These are phyloP conservation scores for Enoplosus armatus DNA, from an alignment of 2,797 vertebrate species.

Conservation along the genomic window DNA sequence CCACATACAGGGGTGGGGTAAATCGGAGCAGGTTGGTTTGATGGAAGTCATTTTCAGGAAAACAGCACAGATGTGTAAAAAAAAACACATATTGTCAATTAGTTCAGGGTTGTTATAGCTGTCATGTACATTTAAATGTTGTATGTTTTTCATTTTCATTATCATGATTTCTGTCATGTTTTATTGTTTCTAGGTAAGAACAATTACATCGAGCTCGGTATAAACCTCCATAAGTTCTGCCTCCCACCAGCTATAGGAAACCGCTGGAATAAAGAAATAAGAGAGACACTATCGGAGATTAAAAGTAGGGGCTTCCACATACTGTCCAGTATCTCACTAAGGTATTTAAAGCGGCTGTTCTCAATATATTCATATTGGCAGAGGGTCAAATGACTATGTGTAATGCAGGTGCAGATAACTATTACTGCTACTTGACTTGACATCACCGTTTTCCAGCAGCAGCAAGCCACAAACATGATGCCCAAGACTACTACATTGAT, in stretches of 20 bases:
- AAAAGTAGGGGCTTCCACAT: not conserved
- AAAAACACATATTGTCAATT: conserved; percentile 61
- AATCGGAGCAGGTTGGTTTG: conserved; percentile 19
- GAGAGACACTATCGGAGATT: not conserved
- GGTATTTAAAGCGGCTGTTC: not conserved
- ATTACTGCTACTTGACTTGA: too few species aligned
- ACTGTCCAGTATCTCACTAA: not conserved
- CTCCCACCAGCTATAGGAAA: conserved; percentile 21
- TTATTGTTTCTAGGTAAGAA: conserved; percentile 33
- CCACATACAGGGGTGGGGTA: not conserved
- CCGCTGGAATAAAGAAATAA: not conserved
- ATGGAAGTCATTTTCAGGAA: conserved; percentile 15
- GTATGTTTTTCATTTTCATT: conserved; percentile 39
- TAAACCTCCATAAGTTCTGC: conserved; percentile 30
- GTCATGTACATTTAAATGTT: conserved; percentile 50
- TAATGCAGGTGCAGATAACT: too few species aligned
- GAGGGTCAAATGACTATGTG: not conserved
- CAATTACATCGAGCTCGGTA: conserved; percentile 35
- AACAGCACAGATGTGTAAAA: conserved; percentile 33
- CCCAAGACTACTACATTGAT: too few species aligned
- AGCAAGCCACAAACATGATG: too few species aligned
- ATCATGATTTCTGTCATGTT: conserved; percentile 49
- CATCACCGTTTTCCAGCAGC: too few species aligned
- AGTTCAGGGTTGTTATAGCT: conserved; percentile 51
- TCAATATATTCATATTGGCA: not conserved